These are phyloP conservation scores for Brienomyrus brachyistius DNA, from an alignment of 2,113 vertebrate species.

Conservation along the genomic window DNA sequence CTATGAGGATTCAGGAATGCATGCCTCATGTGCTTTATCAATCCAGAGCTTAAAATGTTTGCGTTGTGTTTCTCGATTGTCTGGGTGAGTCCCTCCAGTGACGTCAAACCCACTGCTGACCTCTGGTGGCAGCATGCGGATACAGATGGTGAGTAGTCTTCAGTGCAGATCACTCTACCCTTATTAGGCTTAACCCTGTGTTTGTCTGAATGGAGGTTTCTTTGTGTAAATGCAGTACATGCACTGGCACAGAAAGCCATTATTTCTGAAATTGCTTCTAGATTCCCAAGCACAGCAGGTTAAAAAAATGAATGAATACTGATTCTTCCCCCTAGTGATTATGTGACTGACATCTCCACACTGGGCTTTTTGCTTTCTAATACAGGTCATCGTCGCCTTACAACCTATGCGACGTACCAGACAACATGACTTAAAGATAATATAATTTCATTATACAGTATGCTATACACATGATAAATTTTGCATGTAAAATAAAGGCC, in stretches of 20 bases:
- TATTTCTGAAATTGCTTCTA: neutral
- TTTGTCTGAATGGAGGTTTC: neutral
- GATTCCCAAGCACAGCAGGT: neutral
- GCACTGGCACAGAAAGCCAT: neutral
- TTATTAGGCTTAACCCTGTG: neutral
- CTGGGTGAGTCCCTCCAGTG: neutral
- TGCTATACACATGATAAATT: neutral
- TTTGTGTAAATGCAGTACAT: neutral
- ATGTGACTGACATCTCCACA: neutral
- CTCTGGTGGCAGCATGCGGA: slow-evolving; percentile 10
- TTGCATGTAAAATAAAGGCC: no score
- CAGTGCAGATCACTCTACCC: neutral
- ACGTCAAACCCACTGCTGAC: slow-evolving; percentile 4
- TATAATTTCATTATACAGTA: neutral
- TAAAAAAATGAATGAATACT: neutral
- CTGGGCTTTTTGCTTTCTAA: neutral
- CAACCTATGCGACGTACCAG: neutral
- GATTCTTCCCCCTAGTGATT: neutral
- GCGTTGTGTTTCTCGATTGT: neutral
- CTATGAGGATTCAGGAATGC: neutral
- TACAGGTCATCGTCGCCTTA: neutral
- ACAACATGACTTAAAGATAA: neutral
- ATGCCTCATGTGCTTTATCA: neutral
- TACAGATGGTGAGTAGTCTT: neutral
- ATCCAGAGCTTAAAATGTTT: neutral